Base-by-base conservation (phyloP, 2,888 invertebrate genomes). In the Junonia oenone region DNA sequence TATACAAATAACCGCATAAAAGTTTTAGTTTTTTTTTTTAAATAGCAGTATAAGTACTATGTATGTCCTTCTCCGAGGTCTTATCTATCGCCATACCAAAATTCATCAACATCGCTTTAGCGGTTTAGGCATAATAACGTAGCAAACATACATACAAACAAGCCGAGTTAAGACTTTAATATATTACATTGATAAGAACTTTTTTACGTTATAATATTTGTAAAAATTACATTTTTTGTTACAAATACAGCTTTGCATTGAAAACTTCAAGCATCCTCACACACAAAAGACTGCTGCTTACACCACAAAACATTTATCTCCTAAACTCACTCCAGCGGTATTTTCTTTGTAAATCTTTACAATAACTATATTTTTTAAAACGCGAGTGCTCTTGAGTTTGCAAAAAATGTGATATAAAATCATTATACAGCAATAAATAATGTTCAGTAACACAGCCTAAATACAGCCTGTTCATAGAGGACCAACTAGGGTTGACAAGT, bases 381-480 rank as follows among this genome's bases (percentile, higher is more conserved):
- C 38, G 48, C 22, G 40, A 49, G 14, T 17, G 35, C 31, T 40
- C 37, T 40, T n/a, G 54, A 54, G 48, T 26, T 48, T 47, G 51
- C 43, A 52, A 43, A 52, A 47, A 56, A n/a, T 40, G 31, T 56
- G 38, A 51, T 55, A 55, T 51, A 51, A 58, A 59, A 59, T 62
- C 51, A 56, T 62, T 59, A 59, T 59, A 55, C 55, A 56, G 51
- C 56, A 49, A 46, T 31, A 55, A 49, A 26, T 9, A 33, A 37
- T 19, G 13, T 17, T 53, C 43, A 19, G 27, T 22, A 14, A 26
- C 40, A 48, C 6, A 54, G 54, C 47, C 33, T 26, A 6, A 9
- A 2, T 6, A 6, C 33, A 17, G 54, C 54, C 6, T 26, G 2
- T 9, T 54, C 47, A 33, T 26, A n/a, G n/a, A n/a, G n/a, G n/a